These are phyloP conservation scores for Danionella dracula DNA, from an alignment of 2,797 vertebrate species.

Conservation along the genomic window DNA sequence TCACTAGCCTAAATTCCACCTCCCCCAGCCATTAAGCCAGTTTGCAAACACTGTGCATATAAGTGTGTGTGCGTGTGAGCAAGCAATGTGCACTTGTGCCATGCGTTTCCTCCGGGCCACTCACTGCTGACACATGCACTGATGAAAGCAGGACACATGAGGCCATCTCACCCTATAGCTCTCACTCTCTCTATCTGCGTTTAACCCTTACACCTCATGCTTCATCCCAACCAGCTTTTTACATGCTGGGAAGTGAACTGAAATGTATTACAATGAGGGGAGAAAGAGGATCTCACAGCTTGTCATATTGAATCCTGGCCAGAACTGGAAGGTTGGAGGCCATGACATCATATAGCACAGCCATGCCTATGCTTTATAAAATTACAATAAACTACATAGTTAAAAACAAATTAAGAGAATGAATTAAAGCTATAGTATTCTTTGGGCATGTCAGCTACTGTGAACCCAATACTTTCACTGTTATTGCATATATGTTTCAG, in stretches of 20 bases:
- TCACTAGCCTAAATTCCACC: slow-evolving; percentile 47
- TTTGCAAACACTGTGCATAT: slow-evolving; percentile 39
- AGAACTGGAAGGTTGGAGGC: no score
- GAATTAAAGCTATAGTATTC: no score
- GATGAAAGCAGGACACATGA: slow-evolving; percentile 7
- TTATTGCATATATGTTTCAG: no score
- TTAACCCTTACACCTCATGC: slow-evolving; percentile 6
- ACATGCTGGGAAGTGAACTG: background rate
- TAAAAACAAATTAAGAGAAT: no score
- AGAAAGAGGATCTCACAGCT: background rate
- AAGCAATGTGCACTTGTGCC: slow-evolving; percentile 40
- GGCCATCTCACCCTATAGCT: background rate
- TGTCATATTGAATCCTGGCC: background rate
- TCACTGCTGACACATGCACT: slow-evolving; percentile 27
- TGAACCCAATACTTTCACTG: no score
- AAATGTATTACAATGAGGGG: background rate
- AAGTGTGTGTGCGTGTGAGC: slow-evolving; percentile 36
- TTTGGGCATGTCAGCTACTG: no score
- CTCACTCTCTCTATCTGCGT: background rate
- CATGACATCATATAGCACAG: no score
- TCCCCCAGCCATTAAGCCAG: slow-evolving; percentile 46
- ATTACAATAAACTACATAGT: no score
- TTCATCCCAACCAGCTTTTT: background rate
- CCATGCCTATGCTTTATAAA: no score
- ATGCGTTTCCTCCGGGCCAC: slow-evolving; percentile 26